Evolutionary conservation across 2,113 vertebrate genomes (phyloP).

Genomic region (Cathartes aura): DNA sequence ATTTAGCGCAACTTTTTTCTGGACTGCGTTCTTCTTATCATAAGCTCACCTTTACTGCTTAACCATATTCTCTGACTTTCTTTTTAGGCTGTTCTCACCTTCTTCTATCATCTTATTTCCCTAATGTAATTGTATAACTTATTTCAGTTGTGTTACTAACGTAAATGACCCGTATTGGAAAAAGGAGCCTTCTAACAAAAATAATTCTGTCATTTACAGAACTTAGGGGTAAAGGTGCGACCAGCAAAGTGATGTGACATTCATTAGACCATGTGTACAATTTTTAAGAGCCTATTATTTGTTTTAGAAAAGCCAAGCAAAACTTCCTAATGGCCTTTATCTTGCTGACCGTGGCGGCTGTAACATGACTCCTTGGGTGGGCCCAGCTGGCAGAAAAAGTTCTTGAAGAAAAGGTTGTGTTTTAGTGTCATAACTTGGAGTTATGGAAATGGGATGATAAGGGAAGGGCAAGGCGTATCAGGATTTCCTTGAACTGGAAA

Average conservation of each 20-base stretch:
- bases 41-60: neutral
- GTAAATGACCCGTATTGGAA: neutral
- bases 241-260: neutral
- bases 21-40: neutral
- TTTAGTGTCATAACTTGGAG: neutral
- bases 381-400: neutral
- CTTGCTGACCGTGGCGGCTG: neutral
- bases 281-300: neutral
- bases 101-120: neutral
- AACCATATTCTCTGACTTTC: neutral
- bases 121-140: neutral
- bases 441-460: neutral
- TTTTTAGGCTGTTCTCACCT: neutral
- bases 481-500: neutral
- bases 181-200: neutral
- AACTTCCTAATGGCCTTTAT: neutral
- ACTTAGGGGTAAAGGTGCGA: fast-evolving
- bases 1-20: neutral
- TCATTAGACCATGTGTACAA: neutral
- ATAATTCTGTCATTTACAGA: neutral
- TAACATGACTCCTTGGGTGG: neutral
- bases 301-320: neutral
- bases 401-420: neutral
- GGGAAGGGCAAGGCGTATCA: neutral
- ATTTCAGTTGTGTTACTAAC: neutral